A percentile compares a stretch with the other conserved stretches of the same genome.
Evolutionary conservation across 1,140 invertebrate species (phyloP).

Genomic region (Drosophila cardini): DNA sequence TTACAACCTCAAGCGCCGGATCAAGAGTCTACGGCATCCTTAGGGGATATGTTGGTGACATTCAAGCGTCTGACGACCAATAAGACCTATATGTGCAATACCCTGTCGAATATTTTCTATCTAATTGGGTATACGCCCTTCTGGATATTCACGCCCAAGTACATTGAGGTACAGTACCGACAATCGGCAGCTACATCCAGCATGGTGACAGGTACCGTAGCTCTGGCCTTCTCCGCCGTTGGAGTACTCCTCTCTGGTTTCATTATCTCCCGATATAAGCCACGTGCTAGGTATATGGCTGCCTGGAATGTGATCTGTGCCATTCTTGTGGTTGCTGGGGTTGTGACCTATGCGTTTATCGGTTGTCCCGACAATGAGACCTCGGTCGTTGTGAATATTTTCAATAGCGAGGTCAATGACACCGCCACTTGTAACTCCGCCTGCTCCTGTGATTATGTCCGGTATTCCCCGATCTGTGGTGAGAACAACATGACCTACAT

Average conservation of each 20-base stretch:
- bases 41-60: constrained; percentile 87
- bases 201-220: constrained; percentile 88
- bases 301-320: constrained; percentile 91
- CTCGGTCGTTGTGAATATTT: constrained; percentile 78
- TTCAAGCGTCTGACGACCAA: constrained; percentile 88
- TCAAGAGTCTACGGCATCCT: constrained; percentile 82
- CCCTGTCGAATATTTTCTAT: constrained; percentile 89
- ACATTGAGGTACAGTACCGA: constrained; percentile 90
- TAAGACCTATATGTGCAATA: constrained; percentile 89
- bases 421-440: constrained; percentile 87
- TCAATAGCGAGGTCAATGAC: constrained; percentile 83
- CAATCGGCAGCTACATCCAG: constrained; percentile 89
- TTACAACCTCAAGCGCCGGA: constrained; percentile 44
- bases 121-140: constrained; percentile 90
- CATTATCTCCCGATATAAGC: constrained; percentile 89
- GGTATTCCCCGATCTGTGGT: constrained; percentile 89
- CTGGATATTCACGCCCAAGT: constrained; percentile 91
- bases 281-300: constrained; percentile 88
- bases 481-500: constrained; percentile 88
- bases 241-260: constrained; percentile 89
- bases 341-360: constrained; percentile 89
- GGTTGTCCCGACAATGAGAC: constrained; percentile 87
- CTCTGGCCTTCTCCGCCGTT: constrained; percentile 89
- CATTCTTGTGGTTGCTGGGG: constrained; percentile 87
- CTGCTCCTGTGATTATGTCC: constrained; percentile 88